A percentile compares a stretch with the other conserved stretches of the same genome.
Evolutionary conservation across 2,113 vertebrate species (phyloP).

Genomic region (Turnix velox): DNA sequence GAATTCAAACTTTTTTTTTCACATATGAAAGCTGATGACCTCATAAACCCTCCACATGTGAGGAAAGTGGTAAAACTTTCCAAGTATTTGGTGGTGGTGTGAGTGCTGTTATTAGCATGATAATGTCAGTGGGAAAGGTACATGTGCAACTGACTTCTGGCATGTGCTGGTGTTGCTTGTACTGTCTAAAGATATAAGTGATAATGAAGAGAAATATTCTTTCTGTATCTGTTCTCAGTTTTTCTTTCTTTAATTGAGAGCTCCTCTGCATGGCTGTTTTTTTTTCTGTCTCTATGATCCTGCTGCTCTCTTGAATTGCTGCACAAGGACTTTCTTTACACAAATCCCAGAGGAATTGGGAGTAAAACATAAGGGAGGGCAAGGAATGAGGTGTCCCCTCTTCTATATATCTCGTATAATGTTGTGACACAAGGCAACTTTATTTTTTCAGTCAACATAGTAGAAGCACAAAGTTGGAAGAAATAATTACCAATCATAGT

Average conservation of each 20-base stretch:
- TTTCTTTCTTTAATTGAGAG: background rate
- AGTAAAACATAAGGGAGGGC: background rate
- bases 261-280: background rate
- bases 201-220: background rate
- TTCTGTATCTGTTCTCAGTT: background rate
- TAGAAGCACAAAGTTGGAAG: background rate
- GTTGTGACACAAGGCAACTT: background rate
- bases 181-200: background rate
- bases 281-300: background rate
- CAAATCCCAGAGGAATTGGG: background rate
- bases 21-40: background rate
- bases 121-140: background rate
- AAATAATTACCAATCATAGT: background rate
- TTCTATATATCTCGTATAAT: background rate
- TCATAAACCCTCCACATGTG: background rate
- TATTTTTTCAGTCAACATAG: background rate
- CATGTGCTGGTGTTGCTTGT: background rate
- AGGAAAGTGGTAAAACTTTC: background rate
- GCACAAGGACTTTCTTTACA: background rate
- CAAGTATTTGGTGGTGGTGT: background rate
- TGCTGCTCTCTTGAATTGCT: background rate
- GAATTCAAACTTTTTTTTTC: background rate
- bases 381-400: background rate
- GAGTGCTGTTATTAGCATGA: background rate
- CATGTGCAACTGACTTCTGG: background rate